Evolutionary conservation across 2,797 vertebrate species (phyloP).

Genomic region (Acanthiza pusilla): DNA sequence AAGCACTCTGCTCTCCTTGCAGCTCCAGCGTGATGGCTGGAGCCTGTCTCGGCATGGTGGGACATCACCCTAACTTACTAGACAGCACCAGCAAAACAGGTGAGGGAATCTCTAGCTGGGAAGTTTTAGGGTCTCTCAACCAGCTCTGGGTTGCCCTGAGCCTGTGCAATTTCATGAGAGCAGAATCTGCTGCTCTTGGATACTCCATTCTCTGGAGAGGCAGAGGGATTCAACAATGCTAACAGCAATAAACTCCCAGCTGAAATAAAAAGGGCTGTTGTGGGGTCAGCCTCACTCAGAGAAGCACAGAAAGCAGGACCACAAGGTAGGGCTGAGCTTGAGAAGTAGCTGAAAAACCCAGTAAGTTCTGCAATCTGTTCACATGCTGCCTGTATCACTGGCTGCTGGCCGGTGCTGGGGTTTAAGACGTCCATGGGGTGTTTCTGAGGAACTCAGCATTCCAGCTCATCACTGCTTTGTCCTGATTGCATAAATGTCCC

Average conservation of each 20-base stretch:
- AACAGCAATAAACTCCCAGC: background rate
- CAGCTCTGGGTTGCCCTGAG: background rate
- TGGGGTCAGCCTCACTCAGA: background rate
- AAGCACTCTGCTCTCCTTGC: background rate
- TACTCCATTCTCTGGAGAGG: background rate
- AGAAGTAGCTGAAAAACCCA: background rate
- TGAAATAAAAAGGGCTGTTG: background rate
- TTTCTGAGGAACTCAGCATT: background rate
- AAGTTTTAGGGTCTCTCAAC: background rate
- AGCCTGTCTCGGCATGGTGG: background rate
- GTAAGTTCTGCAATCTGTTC: background rate
- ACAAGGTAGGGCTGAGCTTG: background rate
- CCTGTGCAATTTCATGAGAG: background rate
- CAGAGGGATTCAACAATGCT: background rate
- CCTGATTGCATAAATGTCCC: background rate
- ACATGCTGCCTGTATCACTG: rapidly evolving
- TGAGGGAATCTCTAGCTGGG: background rate
- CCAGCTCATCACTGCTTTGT: background rate
- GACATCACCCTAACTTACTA: background rate
- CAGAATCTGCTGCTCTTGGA: background rate
- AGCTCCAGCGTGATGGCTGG: rapidly evolving
- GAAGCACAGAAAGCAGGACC: background rate
- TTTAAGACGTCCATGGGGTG: background rate
- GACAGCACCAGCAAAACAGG: background rate
- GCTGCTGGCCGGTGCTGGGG: rapidly evolving